Evolutionary conservation across 2,113 vertebrate species (phyloP), one percentile per base, ranked within the genome.

Genomic region (Microcebus griseorufus): DNA sequence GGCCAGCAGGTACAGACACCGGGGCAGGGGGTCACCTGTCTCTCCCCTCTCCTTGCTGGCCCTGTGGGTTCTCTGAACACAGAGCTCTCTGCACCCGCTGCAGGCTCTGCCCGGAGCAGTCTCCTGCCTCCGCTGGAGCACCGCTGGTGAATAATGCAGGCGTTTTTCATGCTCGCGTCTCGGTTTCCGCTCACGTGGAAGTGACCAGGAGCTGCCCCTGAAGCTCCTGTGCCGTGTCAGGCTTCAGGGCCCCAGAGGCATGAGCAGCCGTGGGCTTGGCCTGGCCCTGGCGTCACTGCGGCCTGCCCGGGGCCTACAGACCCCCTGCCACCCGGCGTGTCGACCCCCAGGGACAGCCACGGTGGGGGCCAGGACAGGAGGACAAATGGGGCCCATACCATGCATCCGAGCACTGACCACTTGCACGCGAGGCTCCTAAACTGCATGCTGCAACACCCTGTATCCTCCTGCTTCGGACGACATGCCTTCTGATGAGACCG

Each of bases 361-460:
- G 0, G 12, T 22, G 4, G 4, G 53, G 32, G 5, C n/a, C 53
- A 58, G 25, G 32, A 6, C 70, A 14, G 27, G 55, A 32, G 67
- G 23, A 32, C 10, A 79, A 10, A 51, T 7, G 34, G 42, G 17
- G 10, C 25, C 81, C 27, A 5, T 10, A 5, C 13, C 2, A 8
- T 1, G 10, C 16, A 20, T 79, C 42, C 23, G 42, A 39, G 51
- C 0, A 29, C 20, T 17, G 67, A 48, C 1, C 20, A 0, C 37
- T 23, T 34, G 25, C 23, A 32, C 69, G 17, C 20, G 10, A 16
- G 42, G 25, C 37, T 70, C 23, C 1, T 6, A 23, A 25, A 42
- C 55, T 29, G 5, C 25, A 25, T 13, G 0, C 0, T 1, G 9
- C 20, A 1, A 9, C 2, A 0, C 0, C 2, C 23, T 14, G 9